These are phyloP conservation scores for Astyanax mexicanus DNA, from an alignment of 2,797 vertebrate species.

Conservation along the genomic window DNA sequence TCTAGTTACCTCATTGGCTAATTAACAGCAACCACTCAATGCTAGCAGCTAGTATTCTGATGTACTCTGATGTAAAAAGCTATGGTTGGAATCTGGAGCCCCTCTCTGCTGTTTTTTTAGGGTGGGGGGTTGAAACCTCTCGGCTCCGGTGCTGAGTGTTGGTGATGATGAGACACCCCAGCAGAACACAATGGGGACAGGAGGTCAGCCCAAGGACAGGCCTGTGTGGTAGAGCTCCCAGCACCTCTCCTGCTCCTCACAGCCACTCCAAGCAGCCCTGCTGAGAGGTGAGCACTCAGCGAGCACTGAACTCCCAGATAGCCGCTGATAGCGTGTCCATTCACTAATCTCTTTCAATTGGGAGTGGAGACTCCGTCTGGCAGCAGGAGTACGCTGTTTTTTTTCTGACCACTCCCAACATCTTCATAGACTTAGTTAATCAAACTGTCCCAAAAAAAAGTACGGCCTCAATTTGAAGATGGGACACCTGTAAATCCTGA, in stretches of 20 bases:
- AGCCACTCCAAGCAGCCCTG: constrained; percentile 19
- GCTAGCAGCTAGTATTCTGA: too few species aligned
- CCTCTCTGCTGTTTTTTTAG: not conserved
- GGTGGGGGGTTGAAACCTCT: not conserved
- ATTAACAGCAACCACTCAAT: not conserved
- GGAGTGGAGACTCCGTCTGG: not conserved
- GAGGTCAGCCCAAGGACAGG: not conserved
- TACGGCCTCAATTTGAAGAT: too few species aligned
- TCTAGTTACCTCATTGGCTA: too few species aligned
- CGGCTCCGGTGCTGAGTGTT: constrained; percentile 20
- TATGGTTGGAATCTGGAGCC: not conserved
- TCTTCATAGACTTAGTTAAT: too few species aligned
- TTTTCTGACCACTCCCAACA: too few species aligned
- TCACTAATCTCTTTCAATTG: constrained; percentile 3
- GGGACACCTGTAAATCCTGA: too few species aligned
- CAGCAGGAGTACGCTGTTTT: not conserved
- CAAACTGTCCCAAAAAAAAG: too few species aligned
- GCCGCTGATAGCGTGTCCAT: constrained; percentile 11
- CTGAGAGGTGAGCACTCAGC: constrained; percentile 3
- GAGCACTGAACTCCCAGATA: not conserved
- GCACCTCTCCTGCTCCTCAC: not conserved
- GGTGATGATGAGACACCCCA: not conserved
- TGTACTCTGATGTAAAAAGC: too few species aligned
- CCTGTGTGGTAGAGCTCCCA: not conserved
- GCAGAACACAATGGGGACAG: not conserved